phyloP scores from a whole-genome alignment of 2,888 invertebrate species.

The Saturnia pavonia region DNA sequence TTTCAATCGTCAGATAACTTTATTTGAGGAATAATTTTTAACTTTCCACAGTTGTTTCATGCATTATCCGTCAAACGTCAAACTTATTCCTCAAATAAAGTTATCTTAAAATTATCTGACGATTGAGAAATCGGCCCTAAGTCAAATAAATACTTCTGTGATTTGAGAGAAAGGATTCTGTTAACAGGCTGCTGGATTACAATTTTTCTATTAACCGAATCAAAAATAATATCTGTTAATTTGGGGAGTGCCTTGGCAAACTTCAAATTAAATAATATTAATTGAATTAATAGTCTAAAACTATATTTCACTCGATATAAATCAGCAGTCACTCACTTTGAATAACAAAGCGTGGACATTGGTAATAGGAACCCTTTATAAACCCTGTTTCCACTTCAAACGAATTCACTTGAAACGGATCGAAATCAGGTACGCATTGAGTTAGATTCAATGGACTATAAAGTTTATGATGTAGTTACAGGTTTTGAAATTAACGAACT shows the following conservation, averaged over 20 bases:
- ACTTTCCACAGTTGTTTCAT: too few relatives aligned
- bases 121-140: too few relatives aligned
- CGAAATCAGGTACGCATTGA: neutral
- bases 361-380: slow-evolving; percentile 23
- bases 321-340: slow-evolving; percentile 19
- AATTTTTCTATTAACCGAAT: too few relatives aligned
- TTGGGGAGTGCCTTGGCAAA: neutral
- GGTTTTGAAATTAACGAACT: too few relatives aligned
- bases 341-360: slow-evolving; percentile 24
- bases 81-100: too few relatives aligned
- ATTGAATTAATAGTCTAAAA: neutral
- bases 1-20: too few relatives aligned
- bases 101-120: too few relatives aligned
- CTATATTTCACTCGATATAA: neutral
- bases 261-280: neutral
- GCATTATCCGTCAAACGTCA: too few relatives aligned
- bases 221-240: neutral
- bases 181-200: too few relatives aligned
- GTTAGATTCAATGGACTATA: neutral
- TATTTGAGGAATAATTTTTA: too few relatives aligned
- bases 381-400: slow-evolving; percentile 24
- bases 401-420: slow-evolving; percentile 19
- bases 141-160: too few relatives aligned
- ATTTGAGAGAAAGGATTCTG: too few relatives aligned
- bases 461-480: neutral